A percentile compares a stretch with the other conserved stretches of the same genome.
These are phyloP conservation scores for Ashinkailepas kermadecensis DNA, from an alignment of 2,888 invertebrate genomes.

Conservation along the genomic window DNA sequence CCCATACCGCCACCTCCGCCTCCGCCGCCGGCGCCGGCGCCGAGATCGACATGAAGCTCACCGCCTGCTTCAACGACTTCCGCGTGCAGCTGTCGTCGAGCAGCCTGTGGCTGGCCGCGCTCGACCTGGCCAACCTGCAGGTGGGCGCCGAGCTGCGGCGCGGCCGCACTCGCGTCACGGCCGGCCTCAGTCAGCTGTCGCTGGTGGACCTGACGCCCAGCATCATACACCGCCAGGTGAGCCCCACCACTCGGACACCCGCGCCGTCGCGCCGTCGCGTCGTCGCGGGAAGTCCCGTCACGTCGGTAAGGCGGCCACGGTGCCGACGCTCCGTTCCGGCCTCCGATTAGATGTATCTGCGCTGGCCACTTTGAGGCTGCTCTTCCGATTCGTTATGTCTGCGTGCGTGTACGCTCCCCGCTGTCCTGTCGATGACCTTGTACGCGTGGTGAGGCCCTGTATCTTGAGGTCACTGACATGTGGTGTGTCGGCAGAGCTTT, in stretches of 20 bases:
- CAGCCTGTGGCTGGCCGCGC: background rate
- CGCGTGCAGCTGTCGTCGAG: constrained; percentile 10
- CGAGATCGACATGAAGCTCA: constrained; percentile 22
- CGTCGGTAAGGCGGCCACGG: too few relatives aligned
- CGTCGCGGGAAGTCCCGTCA: too few relatives aligned
- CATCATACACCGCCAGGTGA: background rate
- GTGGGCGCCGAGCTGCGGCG: constrained; percentile 24
- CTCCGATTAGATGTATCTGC: too few relatives aligned
- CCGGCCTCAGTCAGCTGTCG: constrained; percentile 19
- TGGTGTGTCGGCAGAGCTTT: too few relatives aligned
- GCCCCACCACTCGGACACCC: background rate
- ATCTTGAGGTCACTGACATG: too few relatives aligned
- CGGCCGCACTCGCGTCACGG: constrained; percentile 13
- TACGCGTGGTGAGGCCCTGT: background rate
- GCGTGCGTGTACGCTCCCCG: too few relatives aligned
- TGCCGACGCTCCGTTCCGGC: too few relatives aligned
- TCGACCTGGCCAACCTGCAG: constrained; percentile 24
- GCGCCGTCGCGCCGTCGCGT: background rate
- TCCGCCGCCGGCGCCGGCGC: constrained; percentile 4
- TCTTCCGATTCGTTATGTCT: too few relatives aligned
- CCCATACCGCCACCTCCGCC: background rate
- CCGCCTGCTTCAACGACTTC: constrained; percentile 20
- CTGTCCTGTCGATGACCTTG: background rate
- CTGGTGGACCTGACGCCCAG: background rate
- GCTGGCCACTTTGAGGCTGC: too few relatives aligned